A percentile compares a stretch with the other conserved stretches of the same genome.
Evolutionary conservation across 2,113 vertebrate genomes (phyloP).

Genomic region (Passer domesticus): DNA sequence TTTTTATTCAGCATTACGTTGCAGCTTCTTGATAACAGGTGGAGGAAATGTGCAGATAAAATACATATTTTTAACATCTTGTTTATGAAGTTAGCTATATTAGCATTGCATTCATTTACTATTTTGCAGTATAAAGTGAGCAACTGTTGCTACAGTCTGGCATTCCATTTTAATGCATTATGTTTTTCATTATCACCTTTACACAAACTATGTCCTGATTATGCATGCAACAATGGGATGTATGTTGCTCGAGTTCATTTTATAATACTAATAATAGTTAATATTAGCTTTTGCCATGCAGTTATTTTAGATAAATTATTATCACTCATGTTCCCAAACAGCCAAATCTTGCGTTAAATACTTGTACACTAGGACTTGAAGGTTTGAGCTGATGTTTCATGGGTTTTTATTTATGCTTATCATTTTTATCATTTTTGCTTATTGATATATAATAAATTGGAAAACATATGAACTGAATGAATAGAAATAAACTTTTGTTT

Average conservation of each 20-base stretch:
- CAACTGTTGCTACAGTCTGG: not conserved
- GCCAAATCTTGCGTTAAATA: not conserved
- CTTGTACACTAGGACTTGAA: not conserved
- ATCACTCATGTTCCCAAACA: not conserved
- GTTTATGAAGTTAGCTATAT: not conserved
- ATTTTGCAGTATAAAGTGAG: not conserved
- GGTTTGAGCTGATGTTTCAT: not conserved
- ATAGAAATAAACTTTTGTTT: not conserved
- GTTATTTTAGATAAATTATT: not conserved
- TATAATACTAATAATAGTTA: not conserved
- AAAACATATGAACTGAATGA: not conserved
- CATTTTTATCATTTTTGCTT: accelerated
- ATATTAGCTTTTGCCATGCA: not conserved
- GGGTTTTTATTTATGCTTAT: not conserved
- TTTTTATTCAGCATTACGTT: not conserved
- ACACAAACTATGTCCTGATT: not conserved
- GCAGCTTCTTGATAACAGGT: not conserved
- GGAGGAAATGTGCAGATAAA: not conserved
- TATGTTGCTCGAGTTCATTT: not conserved
- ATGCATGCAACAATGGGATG: not conserved
- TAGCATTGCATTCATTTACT: not conserved
- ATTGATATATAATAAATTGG: not conserved
- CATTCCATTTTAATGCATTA: not conserved
- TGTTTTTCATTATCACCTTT: not conserved
- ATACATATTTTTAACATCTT: not conserved